These are phyloP conservation scores for Eristalis pertinax DNA, from an alignment of 2,888 invertebrate species.

Conservation along the genomic window DNA sequence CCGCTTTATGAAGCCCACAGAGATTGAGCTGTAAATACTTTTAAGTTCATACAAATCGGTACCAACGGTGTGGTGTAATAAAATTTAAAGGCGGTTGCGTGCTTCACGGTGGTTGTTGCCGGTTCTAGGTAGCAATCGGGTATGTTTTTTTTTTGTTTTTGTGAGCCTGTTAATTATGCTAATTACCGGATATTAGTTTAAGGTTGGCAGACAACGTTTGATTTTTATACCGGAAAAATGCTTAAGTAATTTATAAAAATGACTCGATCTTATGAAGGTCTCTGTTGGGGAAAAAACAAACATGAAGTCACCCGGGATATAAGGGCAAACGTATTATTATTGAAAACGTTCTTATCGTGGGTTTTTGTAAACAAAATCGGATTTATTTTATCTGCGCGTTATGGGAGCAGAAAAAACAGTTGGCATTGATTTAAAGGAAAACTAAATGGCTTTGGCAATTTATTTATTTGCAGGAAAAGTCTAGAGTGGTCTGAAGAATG, in stretches of 20 bases:
- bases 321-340: not conserved
- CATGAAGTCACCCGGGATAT: not conserved
- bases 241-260: not conserved
- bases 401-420: too few relatives aligned
- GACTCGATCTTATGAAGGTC: not conserved
- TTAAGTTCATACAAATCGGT: slow-evolving; percentile 19
- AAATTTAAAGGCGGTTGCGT: not conserved
- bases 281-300: not conserved
- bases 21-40: slow-evolving; percentile 8
- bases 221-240: not conserved
- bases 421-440: too few relatives aligned
- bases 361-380: too few relatives aligned
- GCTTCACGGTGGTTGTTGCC: not conserved
- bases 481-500: too few relatives aligned
- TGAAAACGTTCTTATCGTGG: not conserved
- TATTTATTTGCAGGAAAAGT: too few relatives aligned
- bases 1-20: not conserved
- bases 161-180: not conserved
- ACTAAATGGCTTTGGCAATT: too few relatives aligned
- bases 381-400: too few relatives aligned
- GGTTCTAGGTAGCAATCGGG: not conserved
- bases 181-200: not conserved
- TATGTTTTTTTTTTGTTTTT: not conserved
- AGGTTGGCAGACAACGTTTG: not conserved
- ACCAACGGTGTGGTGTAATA: not conserved